A percentile compares a stretch with the other conserved stretches of the same genome.
These are phyloP conservation scores for Stegostoma tigrinum DNA, from an alignment of 2,113 vertebrate genomes.

Conservation along the genomic window DNA sequence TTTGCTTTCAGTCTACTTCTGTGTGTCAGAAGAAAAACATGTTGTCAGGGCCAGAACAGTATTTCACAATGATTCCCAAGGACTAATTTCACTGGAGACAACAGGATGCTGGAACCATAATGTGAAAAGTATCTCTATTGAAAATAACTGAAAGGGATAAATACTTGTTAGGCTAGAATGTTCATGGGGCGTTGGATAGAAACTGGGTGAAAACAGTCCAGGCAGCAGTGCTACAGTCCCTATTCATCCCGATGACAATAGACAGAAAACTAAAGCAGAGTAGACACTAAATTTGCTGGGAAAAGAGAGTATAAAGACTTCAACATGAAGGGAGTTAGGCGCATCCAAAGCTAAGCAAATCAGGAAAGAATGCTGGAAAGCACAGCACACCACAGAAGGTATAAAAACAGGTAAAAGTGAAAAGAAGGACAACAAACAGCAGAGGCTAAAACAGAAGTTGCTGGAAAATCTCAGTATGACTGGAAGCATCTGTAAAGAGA, in stretches of 20 bases:
- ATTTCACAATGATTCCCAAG: not conserved
- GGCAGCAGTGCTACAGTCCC: not conserved
- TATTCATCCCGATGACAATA: not conserved
- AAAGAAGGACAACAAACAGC: too few species aligned
- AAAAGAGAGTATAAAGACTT: not conserved
- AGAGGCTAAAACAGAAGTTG: too few species aligned
- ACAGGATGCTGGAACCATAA: not conserved
- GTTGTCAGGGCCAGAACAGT: not conserved
- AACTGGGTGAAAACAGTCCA: not conserved
- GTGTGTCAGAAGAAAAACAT: conserved; percentile 22
- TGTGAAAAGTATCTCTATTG: not conserved
- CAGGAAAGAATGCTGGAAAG: not conserved
- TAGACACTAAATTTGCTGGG: not conserved
- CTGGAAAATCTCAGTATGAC: too few species aligned
- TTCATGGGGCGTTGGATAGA: not conserved
- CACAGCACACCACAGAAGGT: not conserved
- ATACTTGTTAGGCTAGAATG: not conserved
- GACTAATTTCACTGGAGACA: not conserved
- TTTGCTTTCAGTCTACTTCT: conserved; percentile 89
- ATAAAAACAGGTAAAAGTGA: not conserved
- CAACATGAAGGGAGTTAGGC: not conserved
- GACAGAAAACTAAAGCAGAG: not conserved
- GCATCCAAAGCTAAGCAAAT: not conserved
- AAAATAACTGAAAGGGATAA: not conserved
- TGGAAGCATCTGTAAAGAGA: too few species aligned